Evolutionary conservation across 2,113 vertebrate genomes (phyloP).

Genomic region (Epinephelus fuscoguttatus): DNA sequence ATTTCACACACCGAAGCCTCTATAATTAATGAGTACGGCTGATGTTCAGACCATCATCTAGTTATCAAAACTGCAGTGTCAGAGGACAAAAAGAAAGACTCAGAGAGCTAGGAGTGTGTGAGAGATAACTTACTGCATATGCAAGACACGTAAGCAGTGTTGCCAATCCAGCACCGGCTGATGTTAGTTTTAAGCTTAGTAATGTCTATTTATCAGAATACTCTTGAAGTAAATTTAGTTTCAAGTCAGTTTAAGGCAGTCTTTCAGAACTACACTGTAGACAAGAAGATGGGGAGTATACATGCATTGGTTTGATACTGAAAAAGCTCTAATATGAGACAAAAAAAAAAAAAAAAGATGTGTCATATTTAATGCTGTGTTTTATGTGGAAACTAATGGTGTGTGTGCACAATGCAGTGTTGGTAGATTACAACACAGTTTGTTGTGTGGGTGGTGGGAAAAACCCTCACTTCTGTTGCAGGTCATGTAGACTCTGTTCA

Average conservation of each 20-base stretch:
- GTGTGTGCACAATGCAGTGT: neutral
- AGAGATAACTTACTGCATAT: neutral
- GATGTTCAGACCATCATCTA: neutral
- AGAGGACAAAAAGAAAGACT: neutral
- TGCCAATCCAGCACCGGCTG: neutral
- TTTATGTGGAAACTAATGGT: neutral
- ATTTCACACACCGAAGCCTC: neutral
- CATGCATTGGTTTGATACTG: neutral
- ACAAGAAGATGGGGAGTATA: neutral
- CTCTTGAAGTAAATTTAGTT: neutral
- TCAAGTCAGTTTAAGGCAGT: neutral
- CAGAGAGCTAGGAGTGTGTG: neutral
- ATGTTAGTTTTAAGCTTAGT: neutral
- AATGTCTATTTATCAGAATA: neutral
- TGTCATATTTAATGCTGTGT: neutral
- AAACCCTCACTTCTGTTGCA: slow-evolving; percentile 93
- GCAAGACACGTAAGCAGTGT: neutral
- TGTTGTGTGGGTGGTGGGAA: slow-evolving; percentile 34
- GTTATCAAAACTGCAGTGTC: neutral
- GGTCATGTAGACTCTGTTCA: slow-evolving; percentile 96
- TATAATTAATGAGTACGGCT: neutral
- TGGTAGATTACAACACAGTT: neutral
- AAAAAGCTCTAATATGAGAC: neutral
- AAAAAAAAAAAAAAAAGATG: neutral
- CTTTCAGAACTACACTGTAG: neutral